phyloP scores from a whole-genome alignment of 2,888 invertebrate species.

The Sisyra nigra region DNA sequence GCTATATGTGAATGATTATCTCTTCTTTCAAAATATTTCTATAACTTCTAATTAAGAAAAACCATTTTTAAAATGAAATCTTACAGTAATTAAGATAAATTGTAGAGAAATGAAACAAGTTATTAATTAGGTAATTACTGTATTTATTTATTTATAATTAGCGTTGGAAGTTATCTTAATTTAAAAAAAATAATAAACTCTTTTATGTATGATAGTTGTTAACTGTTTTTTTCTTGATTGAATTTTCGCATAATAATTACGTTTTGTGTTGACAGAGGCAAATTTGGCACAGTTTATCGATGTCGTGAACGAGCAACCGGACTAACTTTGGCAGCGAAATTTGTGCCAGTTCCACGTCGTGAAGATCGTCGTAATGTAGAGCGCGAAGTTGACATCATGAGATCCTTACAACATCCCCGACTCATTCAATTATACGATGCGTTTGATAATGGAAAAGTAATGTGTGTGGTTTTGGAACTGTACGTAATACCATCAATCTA shows the following conservation, averaged over 20 bases:
- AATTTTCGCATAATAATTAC: not conserved
- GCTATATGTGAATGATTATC: too few species aligned
- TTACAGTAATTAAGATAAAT: too few species aligned
- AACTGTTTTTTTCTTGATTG: too few species aligned
- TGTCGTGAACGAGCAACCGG: slow-evolving; percentile 74
- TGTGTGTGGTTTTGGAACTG: slow-evolving; percentile 97
- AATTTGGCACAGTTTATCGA: slow-evolving; percentile 92
- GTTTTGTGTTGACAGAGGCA: slow-evolving; percentile 52
- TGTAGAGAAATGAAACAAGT: too few species aligned
- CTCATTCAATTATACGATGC: slow-evolving; percentile 96
- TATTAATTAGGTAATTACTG: too few species aligned
- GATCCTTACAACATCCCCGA: slow-evolving; percentile 81
- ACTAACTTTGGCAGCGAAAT: slow-evolving; percentile 79
- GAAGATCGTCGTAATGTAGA: slow-evolving; percentile 86
- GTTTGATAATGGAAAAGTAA: slow-evolving; percentile 82
- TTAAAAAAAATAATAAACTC: too few species aligned
- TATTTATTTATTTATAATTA: too few species aligned
- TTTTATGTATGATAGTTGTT: too few species aligned
- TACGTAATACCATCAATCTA: slow-evolving; percentile 39
- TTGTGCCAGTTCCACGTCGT: slow-evolving; percentile 68
- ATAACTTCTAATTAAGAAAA: too few species aligned
- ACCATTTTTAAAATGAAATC: too few species aligned
- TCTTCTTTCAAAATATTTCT: too few species aligned
- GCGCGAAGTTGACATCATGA: slow-evolving; percentile 94
- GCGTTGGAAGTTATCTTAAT: too few species aligned